Evolutionary conservation across 2,797 vertebrate genomes (phyloP).

Genomic region (Glossophaga mutica): DNA sequence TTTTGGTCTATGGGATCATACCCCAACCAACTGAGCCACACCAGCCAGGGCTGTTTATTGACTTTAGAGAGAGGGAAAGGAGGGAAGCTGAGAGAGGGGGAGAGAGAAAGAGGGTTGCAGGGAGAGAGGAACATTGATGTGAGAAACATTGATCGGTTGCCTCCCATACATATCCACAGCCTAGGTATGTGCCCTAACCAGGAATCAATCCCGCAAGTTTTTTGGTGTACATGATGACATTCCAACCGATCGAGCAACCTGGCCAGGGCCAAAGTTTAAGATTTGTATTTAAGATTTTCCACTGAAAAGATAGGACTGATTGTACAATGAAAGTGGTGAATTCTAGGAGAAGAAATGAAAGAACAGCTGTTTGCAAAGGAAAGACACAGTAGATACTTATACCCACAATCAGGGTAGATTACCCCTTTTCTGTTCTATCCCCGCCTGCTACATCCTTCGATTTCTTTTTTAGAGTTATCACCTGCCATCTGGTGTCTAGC

Average conservation of each 20-base stretch:
- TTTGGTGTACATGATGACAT: background rate
- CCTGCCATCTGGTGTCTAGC: slow-evolving; percentile 11
- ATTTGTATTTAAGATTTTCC: background rate
- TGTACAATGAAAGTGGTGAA: background rate
- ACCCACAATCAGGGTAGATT: background rate
- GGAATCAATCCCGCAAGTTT: background rate
- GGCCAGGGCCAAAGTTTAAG: background rate
- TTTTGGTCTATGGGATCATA: no score
- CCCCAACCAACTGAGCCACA: no score
- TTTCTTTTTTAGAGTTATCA: slow-evolving; percentile 46
- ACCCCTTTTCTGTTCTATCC: background rate
- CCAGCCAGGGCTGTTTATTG: no score
- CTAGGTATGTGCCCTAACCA: background rate
- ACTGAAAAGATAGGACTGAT: background rate
- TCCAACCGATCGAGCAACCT: background rate
- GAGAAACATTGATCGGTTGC: background rate
- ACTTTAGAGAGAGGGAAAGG: no score
- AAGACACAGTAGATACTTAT: background rate
- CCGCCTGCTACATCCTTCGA: background rate
- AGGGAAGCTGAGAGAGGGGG: no score
- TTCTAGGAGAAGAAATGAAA: slow-evolving; percentile 22
- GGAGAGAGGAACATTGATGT: no score
- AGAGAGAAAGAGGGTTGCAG: no score
- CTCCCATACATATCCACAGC: background rate
- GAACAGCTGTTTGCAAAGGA: slow-evolving; percentile 30